Evolutionary conservation across 2,888 invertebrate species (phyloP).

Genomic region (Drosophila pseudotalamancana): DNA sequence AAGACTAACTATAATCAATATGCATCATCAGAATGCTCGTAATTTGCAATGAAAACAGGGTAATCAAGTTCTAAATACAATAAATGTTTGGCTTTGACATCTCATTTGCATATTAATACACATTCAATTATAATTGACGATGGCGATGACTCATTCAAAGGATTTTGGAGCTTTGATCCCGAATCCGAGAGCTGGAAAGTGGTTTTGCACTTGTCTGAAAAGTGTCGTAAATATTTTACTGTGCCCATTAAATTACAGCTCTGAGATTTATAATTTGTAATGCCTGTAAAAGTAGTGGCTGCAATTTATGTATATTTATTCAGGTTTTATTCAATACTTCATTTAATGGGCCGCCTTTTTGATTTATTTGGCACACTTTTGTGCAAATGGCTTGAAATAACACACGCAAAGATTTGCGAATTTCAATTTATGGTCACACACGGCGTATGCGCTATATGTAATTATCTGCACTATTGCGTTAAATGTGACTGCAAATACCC

Average conservation of each 20-base stretch:
- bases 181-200: not conserved
- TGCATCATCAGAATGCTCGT: no score
- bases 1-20: no score
- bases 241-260: slow-evolving; percentile 43
- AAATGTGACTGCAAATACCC: slow-evolving; percentile 13
- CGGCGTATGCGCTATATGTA: slow-evolving; percentile 59
- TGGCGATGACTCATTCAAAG: slow-evolving; percentile 14
- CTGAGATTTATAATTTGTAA: slow-evolving; percentile 11
- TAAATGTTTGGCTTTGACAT: slow-evolving; percentile 37
- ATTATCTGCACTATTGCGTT: not conserved
- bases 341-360: slow-evolving; percentile 56
- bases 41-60: not conserved
- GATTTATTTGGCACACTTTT: slow-evolving; percentile 76
- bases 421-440: slow-evolving; percentile 48
- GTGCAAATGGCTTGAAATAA: slow-evolving; percentile 49
- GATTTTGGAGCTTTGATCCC: not conserved
- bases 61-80: not conserved
- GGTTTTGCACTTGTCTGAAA: slow-evolving; percentile 23
- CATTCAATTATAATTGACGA: not conserved
- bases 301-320: slow-evolving; percentile 51
- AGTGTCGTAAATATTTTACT: slow-evolving; percentile 52
- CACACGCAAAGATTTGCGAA: slow-evolving; percentile 34
- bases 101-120: slow-evolving; percentile 12
- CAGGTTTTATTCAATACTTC: slow-evolving; percentile 55
- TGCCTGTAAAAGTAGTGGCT: slow-evolving; percentile 28